A percentile compares a stretch with the other conserved stretches of the same genome.
Evolutionary conservation across 2,888 invertebrate genomes (phyloP).

Genomic region (Opisthograptis luteolata): DNA sequence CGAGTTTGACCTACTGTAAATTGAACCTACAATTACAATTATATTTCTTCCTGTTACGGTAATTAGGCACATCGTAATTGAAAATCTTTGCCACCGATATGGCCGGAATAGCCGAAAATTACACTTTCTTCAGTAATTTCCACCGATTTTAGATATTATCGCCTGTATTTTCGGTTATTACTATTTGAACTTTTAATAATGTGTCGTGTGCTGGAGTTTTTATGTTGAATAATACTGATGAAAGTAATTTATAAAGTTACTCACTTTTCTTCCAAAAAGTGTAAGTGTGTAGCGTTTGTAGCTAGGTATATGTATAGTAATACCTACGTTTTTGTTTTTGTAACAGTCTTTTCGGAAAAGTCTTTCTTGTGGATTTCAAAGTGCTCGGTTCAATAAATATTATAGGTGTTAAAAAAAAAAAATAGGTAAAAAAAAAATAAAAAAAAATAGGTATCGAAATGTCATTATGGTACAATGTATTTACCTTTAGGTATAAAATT

Average conservation of each 20-base stretch:
- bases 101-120: constrained; percentile 71
- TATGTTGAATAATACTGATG: constrained; percentile 42
- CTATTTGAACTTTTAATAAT: constrained; percentile 78
- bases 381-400: too few relatives aligned
- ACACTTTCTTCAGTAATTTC: constrained; percentile 68
- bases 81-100: constrained; percentile 79
- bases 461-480: too few relatives aligned
- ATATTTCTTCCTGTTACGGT: constrained; percentile 56
- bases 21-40: constrained; percentile 55
- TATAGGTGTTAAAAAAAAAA: too few relatives aligned
- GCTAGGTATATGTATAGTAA: too few relatives aligned
- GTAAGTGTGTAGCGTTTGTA: too few relatives aligned
- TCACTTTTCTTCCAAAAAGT: too few relatives aligned
- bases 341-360: too few relatives aligned
- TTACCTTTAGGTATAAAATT: too few relatives aligned
- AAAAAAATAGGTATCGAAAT: too few relatives aligned
- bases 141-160: constrained; percentile 68
- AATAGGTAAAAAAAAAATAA: too few relatives aligned
- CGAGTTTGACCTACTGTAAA: constrained; percentile 33
- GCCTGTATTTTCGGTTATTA: constrained; percentile 69
- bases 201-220: constrained; percentile 52
- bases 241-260: not conserved
- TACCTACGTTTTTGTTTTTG: too few relatives aligned
- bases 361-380: too few relatives aligned
- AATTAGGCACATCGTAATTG: constrained; percentile 72